Evolutionary conservation across 2,113 vertebrate genomes (phyloP).

Genomic region (Trachemys scripta): DNA sequence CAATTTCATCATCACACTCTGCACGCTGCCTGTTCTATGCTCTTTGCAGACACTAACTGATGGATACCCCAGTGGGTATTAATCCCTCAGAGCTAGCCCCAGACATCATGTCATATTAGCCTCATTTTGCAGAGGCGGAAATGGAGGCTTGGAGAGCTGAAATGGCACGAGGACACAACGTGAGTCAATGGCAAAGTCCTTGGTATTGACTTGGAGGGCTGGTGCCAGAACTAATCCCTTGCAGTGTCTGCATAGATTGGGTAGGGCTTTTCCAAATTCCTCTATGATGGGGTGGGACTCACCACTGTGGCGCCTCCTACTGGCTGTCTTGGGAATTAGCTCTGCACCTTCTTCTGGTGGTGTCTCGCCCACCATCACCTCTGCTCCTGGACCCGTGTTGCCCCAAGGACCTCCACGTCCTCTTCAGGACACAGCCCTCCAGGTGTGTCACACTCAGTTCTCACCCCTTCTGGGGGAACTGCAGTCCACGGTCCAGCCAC

Average conservation of each 20-base stretch:
- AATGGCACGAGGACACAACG: background rate
- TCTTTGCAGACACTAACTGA: background rate
- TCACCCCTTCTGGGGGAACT: no score
- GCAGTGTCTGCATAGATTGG: background rate
- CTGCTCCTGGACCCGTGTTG: no score
- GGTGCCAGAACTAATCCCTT: background rate
- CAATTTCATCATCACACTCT: background rate
- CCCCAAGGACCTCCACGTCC: no score
- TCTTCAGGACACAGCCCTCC: no score
- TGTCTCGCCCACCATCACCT: no score
- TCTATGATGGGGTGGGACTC: no score
- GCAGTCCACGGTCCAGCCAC: no score
- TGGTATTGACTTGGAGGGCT: background rate
- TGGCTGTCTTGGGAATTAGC: no score
- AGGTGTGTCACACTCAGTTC: no score
- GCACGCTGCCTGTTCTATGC: background rate
- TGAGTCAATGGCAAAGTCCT: background rate
- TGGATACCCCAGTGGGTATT: background rate
- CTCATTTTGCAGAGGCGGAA: background rate
- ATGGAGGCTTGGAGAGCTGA: background rate
- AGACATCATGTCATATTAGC: background rate
- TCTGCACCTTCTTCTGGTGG: no score
- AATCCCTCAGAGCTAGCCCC: background rate
- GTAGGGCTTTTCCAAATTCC: background rate
- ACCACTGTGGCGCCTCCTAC: no score